phyloP scores from a whole-genome alignment of 2,797 vertebrate genomes.

The Hemitrygon akajei region DNA sequence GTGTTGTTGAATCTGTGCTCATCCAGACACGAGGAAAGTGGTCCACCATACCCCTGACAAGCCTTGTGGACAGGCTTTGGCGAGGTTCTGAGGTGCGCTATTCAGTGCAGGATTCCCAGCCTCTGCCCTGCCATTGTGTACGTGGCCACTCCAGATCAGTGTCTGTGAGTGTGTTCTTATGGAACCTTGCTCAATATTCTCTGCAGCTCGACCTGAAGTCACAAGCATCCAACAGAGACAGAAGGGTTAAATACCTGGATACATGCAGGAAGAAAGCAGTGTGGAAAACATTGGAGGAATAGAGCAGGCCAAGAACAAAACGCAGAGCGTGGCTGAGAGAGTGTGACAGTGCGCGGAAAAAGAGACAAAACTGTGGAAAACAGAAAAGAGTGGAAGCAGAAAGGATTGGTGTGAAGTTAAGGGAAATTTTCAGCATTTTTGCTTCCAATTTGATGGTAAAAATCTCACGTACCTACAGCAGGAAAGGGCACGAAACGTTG shows the following conservation, averaged over 20 bases:
- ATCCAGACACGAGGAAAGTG: too few relatives aligned
- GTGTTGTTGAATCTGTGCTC: too few relatives aligned
- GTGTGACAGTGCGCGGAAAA: neutral
- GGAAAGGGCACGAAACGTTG: slow-evolving; percentile 91
- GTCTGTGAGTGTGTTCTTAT: too few relatives aligned
- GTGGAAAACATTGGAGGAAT: neutral
- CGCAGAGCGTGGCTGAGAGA: neutral
- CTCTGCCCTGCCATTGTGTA: too few relatives aligned
- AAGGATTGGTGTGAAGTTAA: slow-evolving; percentile 8
- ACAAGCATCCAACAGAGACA: too few relatives aligned
- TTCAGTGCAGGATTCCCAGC: too few relatives aligned
- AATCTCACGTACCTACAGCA: slow-evolving; percentile 73
- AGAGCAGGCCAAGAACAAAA: neutral
- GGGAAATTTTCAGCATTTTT: neutral
- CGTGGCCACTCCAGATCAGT: too few relatives aligned
- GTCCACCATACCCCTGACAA: too few relatives aligned
- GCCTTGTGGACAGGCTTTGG: too few relatives aligned
- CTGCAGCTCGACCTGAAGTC: too few relatives aligned
- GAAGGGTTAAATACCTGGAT: neutral
- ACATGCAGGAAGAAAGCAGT: neutral
- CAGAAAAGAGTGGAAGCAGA: slow-evolving; percentile 37
- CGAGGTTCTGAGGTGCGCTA: too few relatives aligned
- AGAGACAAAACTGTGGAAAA: neutral
- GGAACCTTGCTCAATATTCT: too few relatives aligned
- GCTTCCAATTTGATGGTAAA: neutral